These are phyloP conservation scores for Tetraneura akinire DNA, from an alignment of 1,140 invertebrate species.

Conservation along the genomic window DNA sequence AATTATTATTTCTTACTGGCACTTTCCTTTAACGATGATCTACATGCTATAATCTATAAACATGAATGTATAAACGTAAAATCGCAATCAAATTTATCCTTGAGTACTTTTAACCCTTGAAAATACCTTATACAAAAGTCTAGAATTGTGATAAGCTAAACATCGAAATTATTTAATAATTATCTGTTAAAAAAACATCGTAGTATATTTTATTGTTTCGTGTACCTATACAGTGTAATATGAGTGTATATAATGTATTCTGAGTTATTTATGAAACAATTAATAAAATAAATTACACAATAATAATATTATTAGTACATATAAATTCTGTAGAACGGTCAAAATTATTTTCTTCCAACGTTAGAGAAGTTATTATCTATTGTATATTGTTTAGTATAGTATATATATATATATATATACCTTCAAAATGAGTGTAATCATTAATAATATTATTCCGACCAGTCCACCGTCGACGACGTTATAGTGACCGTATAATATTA, in stretches of 20 bases:
- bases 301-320: too few species aligned
- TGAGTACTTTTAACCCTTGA: background rate
- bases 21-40: background rate
- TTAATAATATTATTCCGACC: conserved; percentile 14
- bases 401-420: background rate
- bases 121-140: background rate
- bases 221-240: too few species aligned
- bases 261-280: too few species aligned
- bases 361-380: background rate
- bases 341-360: background rate
- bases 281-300: too few species aligned
- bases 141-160: background rate
- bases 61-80: background rate
- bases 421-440: background rate
- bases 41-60: too few species aligned
- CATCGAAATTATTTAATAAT: too few species aligned
- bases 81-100: background rate
- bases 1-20: background rate
- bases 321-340: background rate
- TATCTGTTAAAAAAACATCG: too few species aligned
- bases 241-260: too few species aligned
- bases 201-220: too few species aligned
- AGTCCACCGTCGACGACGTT: background rate
- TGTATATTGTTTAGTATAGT: background rate
- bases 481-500: background rate